Evolutionary conservation across 2,113 vertebrate species (phyloP), one percentile per base, ranked within the genome.

Genomic region (Grammomys surdaster): DNA sequence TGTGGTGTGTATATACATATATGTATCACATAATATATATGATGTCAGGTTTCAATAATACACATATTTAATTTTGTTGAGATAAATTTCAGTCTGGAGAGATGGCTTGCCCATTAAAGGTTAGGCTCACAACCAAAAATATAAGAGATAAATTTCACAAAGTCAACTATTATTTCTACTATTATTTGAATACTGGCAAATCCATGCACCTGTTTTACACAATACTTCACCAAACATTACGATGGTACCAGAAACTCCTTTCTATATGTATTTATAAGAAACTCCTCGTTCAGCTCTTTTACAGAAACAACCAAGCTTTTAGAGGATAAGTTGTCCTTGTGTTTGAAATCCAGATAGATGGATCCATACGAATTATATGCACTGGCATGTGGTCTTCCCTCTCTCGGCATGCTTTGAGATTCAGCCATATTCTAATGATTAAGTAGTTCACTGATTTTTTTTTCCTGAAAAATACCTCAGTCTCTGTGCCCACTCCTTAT

Each of bases 201-300:
- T 85, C 7, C 4, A 31, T 88, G 20, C 0, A 51, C 6, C 5
- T 96, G 0, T 95, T 69, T 84, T 88, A 78, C 4, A 8, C 43
- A 94, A 72, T 78, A 1, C 0, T 1, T 19, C 92, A 26, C 60
- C 2, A 90, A 54, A 93, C 10, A 28, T 85, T 65, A 90, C 7
- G 67, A 60, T 9, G n/a, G 19, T 82, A 63, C 19, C 36, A 36
- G n/a, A 89, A 80, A 80, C 9, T 87, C 22, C 58, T 75, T 36
- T 36, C 43, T 93, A 1, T 75, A 4, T 7, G 78, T 40, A 1
- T 80, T 92, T 48, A 60, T 17, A 20, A 60, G 10, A 88, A 60
- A 65, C 60, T 6, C 4, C n/a, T 94, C 73, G 3, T 5, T 0
- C 1, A 4, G 4, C 0, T 0, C 16, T 3, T 3, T 17, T 85